Percentiles rank a stretch among this genome's conserved stretches.
Conservation (phyloP, 35 echinoderm and acorn worm genomes). For the Apostichopus californicus region DNA sequence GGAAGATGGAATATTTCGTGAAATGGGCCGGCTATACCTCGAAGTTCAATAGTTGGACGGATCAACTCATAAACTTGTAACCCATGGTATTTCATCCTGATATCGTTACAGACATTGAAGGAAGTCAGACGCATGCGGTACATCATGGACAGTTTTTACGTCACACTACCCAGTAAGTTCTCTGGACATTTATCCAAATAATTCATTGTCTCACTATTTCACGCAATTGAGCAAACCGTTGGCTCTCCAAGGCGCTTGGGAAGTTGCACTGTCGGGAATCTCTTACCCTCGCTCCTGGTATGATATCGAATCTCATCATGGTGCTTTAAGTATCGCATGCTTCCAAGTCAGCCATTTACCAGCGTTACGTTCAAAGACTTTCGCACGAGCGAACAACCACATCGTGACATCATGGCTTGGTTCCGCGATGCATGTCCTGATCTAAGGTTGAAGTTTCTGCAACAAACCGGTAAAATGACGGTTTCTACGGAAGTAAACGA, state of each 20-base stretch:
- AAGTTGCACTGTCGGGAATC: neutral
- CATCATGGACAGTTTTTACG: conserved; percentile 30
- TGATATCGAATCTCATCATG: neutral
- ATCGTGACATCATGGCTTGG: neutral
- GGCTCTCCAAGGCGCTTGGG: neutral
- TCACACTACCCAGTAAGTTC: conserved; percentile 22
- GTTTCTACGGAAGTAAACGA: neutral
- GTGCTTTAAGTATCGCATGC: neutral
- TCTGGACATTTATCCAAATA: conserved; percentile 9
- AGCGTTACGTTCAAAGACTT: neutral
- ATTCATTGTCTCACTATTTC: conserved; percentile 7
- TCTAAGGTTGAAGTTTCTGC: neutral
- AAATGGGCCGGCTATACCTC: conserved; percentile 62
- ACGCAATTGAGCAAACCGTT: conserved; percentile 13
- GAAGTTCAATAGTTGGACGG: conserved; percentile 79
- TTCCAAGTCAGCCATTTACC: neutral
- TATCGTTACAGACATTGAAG: neutral
- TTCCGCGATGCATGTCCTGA: neutral
- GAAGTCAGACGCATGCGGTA: neutral
- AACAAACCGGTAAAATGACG: neutral
- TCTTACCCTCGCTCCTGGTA: conserved; percentile 22
- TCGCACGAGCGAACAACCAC: neutral
- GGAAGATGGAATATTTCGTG: conserved; percentile 42
- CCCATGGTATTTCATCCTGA: neutral
- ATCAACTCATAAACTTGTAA: conserved; percentile 24